These are phyloP conservation scores for Tapera naevia DNA, from an alignment of 2,797 vertebrate genomes.

Conservation along the genomic window DNA sequence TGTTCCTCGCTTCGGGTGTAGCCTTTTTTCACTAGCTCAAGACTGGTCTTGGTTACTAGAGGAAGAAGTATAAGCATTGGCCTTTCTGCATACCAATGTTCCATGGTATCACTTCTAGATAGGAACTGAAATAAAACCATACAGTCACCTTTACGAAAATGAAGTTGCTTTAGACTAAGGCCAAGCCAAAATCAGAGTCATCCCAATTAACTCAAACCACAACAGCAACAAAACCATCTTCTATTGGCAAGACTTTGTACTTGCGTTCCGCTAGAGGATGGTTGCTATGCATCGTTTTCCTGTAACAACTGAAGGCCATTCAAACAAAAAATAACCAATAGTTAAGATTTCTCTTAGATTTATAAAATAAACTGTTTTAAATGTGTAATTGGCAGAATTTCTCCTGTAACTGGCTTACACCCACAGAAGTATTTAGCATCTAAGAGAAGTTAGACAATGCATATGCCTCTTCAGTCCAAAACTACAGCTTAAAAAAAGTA, in stretches of 20 bases:
- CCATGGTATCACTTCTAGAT: no score
- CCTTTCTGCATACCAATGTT: no score
- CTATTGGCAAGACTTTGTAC: neutral
- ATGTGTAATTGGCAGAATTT: neutral
- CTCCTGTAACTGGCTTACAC: neutral
- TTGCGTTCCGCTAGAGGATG: neutral
- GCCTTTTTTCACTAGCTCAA: no score
- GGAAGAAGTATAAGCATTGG: no score
- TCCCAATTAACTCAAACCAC: no score
- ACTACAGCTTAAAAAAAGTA: neutral
- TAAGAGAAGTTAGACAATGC: neutral
- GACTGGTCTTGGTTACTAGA: no score
- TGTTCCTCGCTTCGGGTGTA: no score
- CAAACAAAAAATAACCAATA: neutral
- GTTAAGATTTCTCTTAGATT: neutral
- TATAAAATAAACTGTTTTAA: neutral
- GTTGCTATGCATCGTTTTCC: neutral
- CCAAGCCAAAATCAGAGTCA: no score
- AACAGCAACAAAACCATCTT: neutral
- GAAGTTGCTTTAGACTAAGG: no score
- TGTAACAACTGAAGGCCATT: neutral
- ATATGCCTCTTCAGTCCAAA: neutral
- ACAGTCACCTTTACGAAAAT: no score
- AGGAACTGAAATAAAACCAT: no score
- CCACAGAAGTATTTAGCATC: neutral